A percentile compares a stretch with the other conserved stretches of the same genome.
phyloP scores from a whole-genome alignment of 2,113 vertebrate species.

The Parotia lawesii region DNA sequence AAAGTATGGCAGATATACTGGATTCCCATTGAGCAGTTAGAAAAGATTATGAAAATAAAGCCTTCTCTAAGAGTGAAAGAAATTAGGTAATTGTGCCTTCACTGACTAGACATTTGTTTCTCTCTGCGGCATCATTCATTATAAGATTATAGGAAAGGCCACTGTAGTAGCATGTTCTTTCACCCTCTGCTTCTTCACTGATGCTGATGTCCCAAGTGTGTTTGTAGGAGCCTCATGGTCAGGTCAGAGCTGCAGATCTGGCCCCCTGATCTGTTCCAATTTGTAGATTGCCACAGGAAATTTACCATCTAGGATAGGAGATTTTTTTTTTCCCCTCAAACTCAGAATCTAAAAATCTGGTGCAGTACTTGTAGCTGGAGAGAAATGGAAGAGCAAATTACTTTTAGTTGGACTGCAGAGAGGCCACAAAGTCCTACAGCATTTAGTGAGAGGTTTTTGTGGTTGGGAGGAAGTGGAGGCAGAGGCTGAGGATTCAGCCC shows the following conservation, averaged over 20 bases:
- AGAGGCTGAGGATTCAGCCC: conserved; percentile 21
- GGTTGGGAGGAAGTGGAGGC: neutral
- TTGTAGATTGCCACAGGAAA: neutral
- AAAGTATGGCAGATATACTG: neutral
- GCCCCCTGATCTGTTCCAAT: neutral
- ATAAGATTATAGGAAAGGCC: neutral
- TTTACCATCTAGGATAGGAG: neutral
- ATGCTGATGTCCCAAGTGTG: neutral
- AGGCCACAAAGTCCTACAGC: neutral
- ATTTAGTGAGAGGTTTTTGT: neutral
- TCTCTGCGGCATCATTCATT: neutral
- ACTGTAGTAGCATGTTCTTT: neutral
- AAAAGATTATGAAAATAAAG: neutral
- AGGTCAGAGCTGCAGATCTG: neutral
- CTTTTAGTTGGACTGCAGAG: neutral
- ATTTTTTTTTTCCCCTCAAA: neutral
- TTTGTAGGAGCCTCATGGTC: neutral
- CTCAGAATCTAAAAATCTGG: neutral
- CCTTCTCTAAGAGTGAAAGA: neutral
- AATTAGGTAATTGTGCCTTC: neutral
- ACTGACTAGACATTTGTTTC: neutral
- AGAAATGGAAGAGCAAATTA: neutral
- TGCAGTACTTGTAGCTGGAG: neutral
- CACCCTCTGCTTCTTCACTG: neutral
- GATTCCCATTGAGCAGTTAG: neutral